A percentile compares a stretch with the other conserved stretches of the same genome.
Conservation (phyloP, 2,113 vertebrate species). For the Dipodomys stephensi region DNA sequence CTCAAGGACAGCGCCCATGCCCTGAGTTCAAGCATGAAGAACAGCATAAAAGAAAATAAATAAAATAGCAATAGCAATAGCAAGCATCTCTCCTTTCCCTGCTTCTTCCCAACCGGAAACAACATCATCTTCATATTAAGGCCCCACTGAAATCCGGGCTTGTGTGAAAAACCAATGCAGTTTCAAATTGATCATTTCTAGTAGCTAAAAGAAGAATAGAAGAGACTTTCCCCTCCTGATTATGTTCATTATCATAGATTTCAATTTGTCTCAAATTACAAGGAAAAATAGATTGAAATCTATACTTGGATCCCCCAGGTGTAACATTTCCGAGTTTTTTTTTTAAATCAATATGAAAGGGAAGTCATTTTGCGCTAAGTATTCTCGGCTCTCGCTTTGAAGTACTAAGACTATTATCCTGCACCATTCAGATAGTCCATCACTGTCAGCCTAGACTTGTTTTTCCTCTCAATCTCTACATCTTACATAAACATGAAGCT, state of each 20-base stretch:
- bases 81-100: background rate
- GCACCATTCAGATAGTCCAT: slow-evolving; percentile 38
- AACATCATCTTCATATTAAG: background rate
- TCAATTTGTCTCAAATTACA: slow-evolving; percentile 68
- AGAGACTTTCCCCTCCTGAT: slow-evolving; percentile 24
- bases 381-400: slow-evolving; percentile 49
- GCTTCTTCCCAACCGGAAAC: background rate
- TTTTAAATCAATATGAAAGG: slow-evolving; percentile 76
- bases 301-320: slow-evolving; percentile 45
- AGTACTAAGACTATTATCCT: slow-evolving; percentile 42
- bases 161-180: background rate
- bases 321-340: slow-evolving; percentile 54
- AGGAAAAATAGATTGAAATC: slow-evolving; percentile 71
- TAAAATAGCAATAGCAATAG: too few species aligned
- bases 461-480: slow-evolving; percentile 51
- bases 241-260: slow-evolving; percentile 61
- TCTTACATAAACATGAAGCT: slow-evolving; percentile 16
- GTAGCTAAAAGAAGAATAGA: slow-evolving; percentile 52
- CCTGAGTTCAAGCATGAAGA: too few species aligned
- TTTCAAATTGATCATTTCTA: slow-evolving; percentile 54
- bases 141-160: slow-evolving; percentile 13
- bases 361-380: slow-evolving; percentile 73
- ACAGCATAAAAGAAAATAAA: too few species aligned
- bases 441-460: background rate
- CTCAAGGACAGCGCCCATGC: too few species aligned